Percentiles rank a stretch among this genome's conserved stretches.
These are phyloP conservation scores for Hippopotamus amphibius DNA, from an alignment of 2,113 vertebrate genomes.

Conservation along the genomic window DNA sequence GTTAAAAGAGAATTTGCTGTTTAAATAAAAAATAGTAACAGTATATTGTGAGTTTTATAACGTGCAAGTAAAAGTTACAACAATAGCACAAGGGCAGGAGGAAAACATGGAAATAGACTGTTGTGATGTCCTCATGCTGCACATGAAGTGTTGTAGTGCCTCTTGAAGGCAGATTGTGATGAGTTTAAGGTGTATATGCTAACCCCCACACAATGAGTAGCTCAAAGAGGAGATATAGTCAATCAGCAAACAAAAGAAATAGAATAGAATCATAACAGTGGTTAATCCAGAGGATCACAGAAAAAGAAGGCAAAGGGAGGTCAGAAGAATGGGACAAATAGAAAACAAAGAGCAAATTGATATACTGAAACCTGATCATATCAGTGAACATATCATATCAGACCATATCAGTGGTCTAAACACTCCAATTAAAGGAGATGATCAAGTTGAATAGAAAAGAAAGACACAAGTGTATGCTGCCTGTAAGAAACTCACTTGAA, in stretches of 20 bases:
- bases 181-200: neutral
- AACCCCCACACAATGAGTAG: neutral
- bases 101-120: too few relatives aligned
- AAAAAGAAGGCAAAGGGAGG: neutral
- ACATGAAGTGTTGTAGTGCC: accelerated
- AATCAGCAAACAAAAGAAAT: neutral
- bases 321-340: too few relatives aligned
- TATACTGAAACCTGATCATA: too few relatives aligned
- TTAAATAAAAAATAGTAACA: neutral
- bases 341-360: neutral
- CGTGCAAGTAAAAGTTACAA: neutral
- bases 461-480: neutral
- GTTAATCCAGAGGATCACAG: neutral
- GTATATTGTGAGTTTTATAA: neutral
- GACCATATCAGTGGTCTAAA: too few relatives aligned
- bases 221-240: neutral
- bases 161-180: neutral
- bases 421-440: neutral
- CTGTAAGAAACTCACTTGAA: neutral
- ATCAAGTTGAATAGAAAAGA: neutral
- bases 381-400: neutral
- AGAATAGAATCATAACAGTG: neutral
- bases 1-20: neutral
- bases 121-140: neutral
- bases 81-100: neutral